These are phyloP conservation scores for Octopus bimaculoides DNA, from an alignment of 1,140 invertebrate species.

Conservation along the genomic window DNA sequence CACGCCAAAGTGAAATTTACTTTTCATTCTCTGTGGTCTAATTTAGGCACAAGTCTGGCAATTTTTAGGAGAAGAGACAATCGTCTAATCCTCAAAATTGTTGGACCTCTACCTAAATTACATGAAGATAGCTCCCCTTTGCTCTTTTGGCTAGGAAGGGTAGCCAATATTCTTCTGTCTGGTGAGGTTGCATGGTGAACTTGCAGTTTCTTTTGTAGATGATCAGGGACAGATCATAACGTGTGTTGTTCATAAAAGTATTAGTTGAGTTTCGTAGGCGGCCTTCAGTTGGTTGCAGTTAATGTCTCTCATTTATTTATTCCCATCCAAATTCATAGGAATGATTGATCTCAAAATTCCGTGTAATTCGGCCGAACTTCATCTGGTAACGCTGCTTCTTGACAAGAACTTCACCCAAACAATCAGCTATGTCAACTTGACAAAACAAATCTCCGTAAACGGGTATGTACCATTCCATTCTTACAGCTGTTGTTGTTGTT, in stretches of 20 bases:
- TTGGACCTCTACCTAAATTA: no score
- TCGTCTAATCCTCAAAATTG: no score
- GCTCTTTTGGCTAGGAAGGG: no score
- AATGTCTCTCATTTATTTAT: neutral
- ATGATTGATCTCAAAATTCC: slow-evolving; percentile 47
- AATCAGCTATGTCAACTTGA: slow-evolving; percentile 46
- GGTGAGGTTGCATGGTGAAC: no score
- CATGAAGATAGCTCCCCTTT: no score
- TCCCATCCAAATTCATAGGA: slow-evolving; percentile 29
- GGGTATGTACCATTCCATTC: slow-evolving; percentile 27
- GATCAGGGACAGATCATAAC: neutral
- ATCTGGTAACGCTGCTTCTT: slow-evolving; percentile 44
- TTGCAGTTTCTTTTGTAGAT: neutral
- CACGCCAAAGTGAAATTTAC: no score
- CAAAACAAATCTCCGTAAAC: slow-evolving; percentile 39
- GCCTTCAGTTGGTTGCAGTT: neutral
- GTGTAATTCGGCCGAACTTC: slow-evolving; percentile 40
- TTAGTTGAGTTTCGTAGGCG: neutral
- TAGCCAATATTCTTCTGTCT: no score
- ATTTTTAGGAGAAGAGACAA: no score
- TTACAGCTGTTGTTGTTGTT: neutral
- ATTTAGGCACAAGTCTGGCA: no score
- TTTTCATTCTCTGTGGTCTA: no score
- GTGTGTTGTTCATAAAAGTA: neutral
- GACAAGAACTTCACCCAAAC: slow-evolving; percentile 43